Conservation (phyloP, 2,888 invertebrate genomes). For the Tipula lateralis region DNA sequence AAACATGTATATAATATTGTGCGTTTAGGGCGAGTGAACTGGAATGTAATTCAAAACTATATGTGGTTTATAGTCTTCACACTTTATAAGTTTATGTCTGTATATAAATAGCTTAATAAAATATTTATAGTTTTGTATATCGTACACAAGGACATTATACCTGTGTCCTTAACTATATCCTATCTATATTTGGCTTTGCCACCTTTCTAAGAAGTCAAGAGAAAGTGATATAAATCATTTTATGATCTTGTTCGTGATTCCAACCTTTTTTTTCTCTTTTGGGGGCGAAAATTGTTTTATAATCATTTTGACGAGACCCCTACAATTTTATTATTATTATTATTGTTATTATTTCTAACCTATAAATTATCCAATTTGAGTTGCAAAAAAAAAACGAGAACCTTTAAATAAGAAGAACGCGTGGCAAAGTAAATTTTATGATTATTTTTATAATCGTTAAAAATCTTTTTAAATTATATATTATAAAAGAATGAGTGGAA, state of each 20-base stretch:
- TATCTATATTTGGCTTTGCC: not conserved
- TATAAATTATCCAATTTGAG: slow-evolving; percentile 19
- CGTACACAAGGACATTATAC: not conserved
- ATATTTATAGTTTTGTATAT: not conserved
- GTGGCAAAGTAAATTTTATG: slow-evolving; percentile 27
- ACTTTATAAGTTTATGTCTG: not conserved
- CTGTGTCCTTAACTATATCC: not conserved
- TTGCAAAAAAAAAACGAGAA: not conserved
- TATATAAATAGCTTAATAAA: no score
- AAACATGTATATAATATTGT: not conserved
- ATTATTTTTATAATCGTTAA: slow-evolving; percentile 27
- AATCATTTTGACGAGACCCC: not conserved
- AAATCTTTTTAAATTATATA: slow-evolving; percentile 20
- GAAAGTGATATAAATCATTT: not conserved
- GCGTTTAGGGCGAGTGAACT: not conserved
- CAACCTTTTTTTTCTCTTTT: not conserved
- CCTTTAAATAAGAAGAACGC: slow-evolving; percentile 19
- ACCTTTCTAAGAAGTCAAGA: not conserved
- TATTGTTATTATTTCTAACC: not conserved
- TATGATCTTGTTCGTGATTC: not conserved
- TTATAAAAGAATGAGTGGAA: slow-evolving; percentile 11
- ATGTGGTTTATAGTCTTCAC: not conserved
- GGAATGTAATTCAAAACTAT: not conserved
- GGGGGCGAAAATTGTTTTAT: slow-evolving; percentile 19
- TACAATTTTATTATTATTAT: slow-evolving; percentile 15